A percentile compares a stretch with the other conserved stretches of the same genome.
Evolutionary conservation across 2,888 invertebrate genomes (phyloP).

Genomic region (Malthinus seriepunctatus): DNA sequence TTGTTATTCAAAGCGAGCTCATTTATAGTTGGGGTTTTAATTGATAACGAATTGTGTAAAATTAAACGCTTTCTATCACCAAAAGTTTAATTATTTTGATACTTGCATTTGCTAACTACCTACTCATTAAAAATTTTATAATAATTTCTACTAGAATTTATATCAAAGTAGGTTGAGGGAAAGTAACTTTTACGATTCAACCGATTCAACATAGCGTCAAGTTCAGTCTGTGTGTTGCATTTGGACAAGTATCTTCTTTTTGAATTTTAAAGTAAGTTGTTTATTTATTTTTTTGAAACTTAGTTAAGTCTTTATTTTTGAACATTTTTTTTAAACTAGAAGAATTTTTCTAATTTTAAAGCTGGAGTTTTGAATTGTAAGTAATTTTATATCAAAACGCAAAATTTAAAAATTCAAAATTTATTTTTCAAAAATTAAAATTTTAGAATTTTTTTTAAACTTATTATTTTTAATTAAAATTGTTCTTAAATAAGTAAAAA

Average conservation of each 20-base stretch:
- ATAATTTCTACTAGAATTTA: slow-evolving; percentile 23
- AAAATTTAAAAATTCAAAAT: too few species aligned
- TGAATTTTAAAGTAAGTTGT: slow-evolving; percentile 13
- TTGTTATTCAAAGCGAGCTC: too few species aligned
- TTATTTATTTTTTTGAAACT: not conserved
- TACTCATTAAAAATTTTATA: slow-evolving; percentile 20
- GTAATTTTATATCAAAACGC: too few species aligned
- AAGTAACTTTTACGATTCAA: slow-evolving; percentile 52
- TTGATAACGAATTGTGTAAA: not conserved
- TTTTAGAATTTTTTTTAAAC: too few species aligned
- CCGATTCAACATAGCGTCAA: slow-evolving; percentile 45
- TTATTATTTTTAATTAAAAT: too few species aligned
- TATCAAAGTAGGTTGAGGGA: slow-evolving; percentile 53
- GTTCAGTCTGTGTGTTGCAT: slow-evolving; percentile 49
- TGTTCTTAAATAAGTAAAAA: too few species aligned
- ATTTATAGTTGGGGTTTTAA: too few species aligned
- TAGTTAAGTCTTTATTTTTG: not conserved
- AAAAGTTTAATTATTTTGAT: slow-evolving; percentile 14
- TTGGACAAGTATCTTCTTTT: slow-evolving; percentile 28
- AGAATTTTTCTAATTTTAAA: too few species aligned
- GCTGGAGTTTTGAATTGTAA: too few species aligned
- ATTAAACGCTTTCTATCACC: slow-evolving; percentile 19
- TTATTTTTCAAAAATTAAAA: too few species aligned
- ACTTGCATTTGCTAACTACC: slow-evolving; percentile 6
- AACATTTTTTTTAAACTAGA: too few species aligned